Evolutionary conservation across 2,797 vertebrate species (phyloP).

Genomic region (Arnoldichthys spilopterus): DNA sequence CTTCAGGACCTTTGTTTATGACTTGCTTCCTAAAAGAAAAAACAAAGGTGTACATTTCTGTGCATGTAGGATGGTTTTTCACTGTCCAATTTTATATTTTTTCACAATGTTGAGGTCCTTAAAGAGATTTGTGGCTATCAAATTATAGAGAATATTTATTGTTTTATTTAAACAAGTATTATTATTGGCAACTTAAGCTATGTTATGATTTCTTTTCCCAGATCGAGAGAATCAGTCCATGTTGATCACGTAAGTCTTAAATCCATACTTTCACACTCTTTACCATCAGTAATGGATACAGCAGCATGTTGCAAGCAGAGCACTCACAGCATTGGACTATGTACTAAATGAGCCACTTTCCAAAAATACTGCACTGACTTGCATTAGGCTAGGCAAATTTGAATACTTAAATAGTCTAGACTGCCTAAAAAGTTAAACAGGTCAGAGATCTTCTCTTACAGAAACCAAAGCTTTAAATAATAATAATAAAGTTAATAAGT

Average conservation of each 20-base stretch:
- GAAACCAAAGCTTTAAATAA: too few relatives aligned
- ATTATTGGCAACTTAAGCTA: neutral
- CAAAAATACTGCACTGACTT: neutral
- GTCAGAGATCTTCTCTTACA: too few relatives aligned
- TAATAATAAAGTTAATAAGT: too few relatives aligned
- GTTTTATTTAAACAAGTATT: too few relatives aligned
- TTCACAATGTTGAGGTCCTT: too few relatives aligned
- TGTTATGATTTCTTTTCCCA: conserved; percentile 61
- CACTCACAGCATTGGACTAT: neutral
- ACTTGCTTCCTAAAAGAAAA: too few relatives aligned
- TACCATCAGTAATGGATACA: neutral
- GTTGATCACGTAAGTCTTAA: conserved; percentile 93
- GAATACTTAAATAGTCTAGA: neutral
- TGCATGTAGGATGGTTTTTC: too few relatives aligned
- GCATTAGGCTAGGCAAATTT: neutral
- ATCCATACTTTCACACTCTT: neutral
- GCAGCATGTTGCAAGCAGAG: neutral
- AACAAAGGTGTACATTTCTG: too few relatives aligned
- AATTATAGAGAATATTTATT: too few relatives aligned
- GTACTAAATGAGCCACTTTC: neutral
- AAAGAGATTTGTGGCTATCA: too few relatives aligned
- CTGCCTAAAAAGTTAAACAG: neutral
- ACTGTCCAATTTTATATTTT: too few relatives aligned
- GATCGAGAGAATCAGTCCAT: conserved; percentile 97
- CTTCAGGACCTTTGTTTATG: too few relatives aligned